Conservation (phyloP, 2,797 vertebrate species). For the Sebastes steindachneri region DNA sequence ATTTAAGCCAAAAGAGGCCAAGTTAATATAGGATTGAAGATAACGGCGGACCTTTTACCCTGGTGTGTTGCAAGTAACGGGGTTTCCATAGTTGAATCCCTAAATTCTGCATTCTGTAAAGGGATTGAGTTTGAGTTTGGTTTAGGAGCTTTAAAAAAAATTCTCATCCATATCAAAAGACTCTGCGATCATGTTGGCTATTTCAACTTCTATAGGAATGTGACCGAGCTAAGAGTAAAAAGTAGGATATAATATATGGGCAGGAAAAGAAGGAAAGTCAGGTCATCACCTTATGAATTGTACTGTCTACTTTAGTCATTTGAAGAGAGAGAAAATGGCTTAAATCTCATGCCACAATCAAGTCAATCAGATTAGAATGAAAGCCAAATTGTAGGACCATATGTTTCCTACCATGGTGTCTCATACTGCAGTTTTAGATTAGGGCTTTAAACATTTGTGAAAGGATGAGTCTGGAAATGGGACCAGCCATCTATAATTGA, state of each 20-base stretch:
- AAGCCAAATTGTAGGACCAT: slow-evolving; percentile 11
- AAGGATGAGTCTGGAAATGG: slow-evolving; percentile 8
- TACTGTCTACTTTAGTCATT: slow-evolving; percentile 1
- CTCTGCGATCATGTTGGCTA: slow-evolving; percentile 3
- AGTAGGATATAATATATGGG: slow-evolving; percentile 1
- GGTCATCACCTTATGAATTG: slow-evolving; percentile 18
- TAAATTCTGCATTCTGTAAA: slow-evolving; percentile 43
- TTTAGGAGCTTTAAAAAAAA: slow-evolving; percentile 31
- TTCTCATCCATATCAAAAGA: slow-evolving; percentile 22
- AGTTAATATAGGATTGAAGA: slow-evolving; percentile 69
- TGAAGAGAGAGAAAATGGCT: background rate
- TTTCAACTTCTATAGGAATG: slow-evolving; percentile 28
- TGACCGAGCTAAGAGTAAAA: slow-evolving; percentile 24
- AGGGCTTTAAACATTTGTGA: slow-evolving; percentile 16
- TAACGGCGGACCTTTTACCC: slow-evolving; percentile 47
- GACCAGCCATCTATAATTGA: slow-evolving; percentile 10
- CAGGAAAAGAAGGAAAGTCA: slow-evolving; percentile 4
- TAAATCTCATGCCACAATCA: background rate
- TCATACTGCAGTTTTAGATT: slow-evolving; percentile 14
- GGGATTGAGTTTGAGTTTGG: slow-evolving; percentile 26
- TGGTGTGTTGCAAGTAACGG: slow-evolving; percentile 21
- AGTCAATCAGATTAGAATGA: slow-evolving; percentile 25
- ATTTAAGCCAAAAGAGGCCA: slow-evolving; percentile 65
- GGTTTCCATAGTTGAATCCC: slow-evolving; percentile 28
- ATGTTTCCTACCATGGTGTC: background rate